Percentiles rank a stretch among this genome's conserved stretches.
Conservation (phyloP, 2,113 vertebrate genomes). For the Turnix velox region DNA sequence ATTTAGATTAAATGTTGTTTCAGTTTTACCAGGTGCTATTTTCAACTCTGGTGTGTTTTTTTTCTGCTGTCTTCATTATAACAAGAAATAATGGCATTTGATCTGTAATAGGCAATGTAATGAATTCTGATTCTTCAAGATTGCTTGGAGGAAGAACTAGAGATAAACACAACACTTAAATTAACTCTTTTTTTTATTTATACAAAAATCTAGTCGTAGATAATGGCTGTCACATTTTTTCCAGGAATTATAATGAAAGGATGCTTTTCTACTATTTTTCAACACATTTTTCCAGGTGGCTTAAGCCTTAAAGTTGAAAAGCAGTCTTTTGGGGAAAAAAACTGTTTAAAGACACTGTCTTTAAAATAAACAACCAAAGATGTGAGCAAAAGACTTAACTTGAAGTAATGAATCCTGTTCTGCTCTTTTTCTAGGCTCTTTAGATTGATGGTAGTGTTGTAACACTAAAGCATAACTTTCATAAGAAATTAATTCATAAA, state of each 20-base stretch:
- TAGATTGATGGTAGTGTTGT: not conserved
- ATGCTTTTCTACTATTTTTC: not conserved
- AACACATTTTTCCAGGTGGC: not conserved
- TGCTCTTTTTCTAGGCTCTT: not conserved
- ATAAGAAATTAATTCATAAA: not conserved
- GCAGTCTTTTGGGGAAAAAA: not conserved
- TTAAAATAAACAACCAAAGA: not conserved
- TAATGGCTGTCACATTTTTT: slow-evolving; percentile 3
- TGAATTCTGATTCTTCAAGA: not conserved
- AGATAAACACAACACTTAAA: not conserved
- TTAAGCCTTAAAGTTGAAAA: slow-evolving; percentile 1
- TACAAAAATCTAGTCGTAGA: not conserved
- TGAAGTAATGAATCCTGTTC: not conserved
- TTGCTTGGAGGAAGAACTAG: not conserved
- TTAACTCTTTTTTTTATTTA: not conserved
- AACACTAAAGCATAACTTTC: not conserved
- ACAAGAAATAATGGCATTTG: not conserved
- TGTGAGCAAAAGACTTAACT: not conserved
- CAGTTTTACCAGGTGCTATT: not conserved
- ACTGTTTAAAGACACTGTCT: not conserved
- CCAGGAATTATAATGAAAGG: not conserved
- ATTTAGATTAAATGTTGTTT: not conserved
- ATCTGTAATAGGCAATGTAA: not conserved
- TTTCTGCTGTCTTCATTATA: not conserved
- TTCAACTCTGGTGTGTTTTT: not conserved